Evolutionary conservation across 1,140 invertebrate genomes (phyloP), one percentile per base, ranked within the genome.

Genomic region (Goniozus legneri): DNA sequence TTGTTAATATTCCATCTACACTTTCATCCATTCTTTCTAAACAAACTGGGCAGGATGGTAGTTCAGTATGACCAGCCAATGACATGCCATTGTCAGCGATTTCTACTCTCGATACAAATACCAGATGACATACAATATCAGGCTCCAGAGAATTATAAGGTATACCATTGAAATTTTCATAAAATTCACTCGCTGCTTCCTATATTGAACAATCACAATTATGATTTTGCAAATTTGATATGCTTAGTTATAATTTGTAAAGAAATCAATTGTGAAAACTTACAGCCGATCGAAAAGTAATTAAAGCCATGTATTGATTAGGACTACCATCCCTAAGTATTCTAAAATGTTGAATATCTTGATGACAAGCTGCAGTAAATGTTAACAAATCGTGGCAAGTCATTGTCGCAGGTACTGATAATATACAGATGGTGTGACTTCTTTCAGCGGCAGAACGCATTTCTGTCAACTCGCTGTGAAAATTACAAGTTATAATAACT

Each of bases 1-100:
- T 97, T 3, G 95, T 98, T 43, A 99, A 78, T 53, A 99, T 89
- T 2, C 95, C 95, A 74, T 98, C 95, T 1, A 98, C 91, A 52
- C 91, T 94, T 75, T 98, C 95, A 75, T 99, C 95, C 95, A 94
- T 97, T 59, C 94, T 83, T 74, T 99, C 97, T 66, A 95, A 71
- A 57, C 95, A 98, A 13, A 98, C 94, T 6, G 96, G 91, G 77
- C 97, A 99, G 3, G 90, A 96, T n/a, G 96, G 96, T 42, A 98
- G 77, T 76, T 99, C 97, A 1, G 93, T 95, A 57, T 95, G 86
- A 1, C 87, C 84, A n/a, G 80, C 73, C 1, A 86, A 81, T 1
- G 89, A 84, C n/a, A 82, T 80, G 35, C 83, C 82, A 54, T 82
- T 80, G 14, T 84, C 81, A 31, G 81, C 87, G 39, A 88, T 85